Base-by-base conservation (phyloP, 2,797 vertebrate species). In the Naso thynnoides region DNA sequence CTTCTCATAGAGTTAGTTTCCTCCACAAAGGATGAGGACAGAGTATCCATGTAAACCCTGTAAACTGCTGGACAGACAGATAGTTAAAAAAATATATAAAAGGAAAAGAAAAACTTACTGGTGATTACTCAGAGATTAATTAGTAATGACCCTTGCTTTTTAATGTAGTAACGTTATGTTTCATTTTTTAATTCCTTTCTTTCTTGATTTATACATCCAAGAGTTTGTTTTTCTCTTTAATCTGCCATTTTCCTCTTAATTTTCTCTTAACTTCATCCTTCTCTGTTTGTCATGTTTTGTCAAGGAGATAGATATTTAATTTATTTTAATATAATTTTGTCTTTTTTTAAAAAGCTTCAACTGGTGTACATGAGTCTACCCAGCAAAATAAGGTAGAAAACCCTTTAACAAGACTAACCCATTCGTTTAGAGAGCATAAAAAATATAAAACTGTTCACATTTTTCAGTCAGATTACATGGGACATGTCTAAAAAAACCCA, bases 1-100 rank as follows among this genome's bases (percentile, higher is more conserved):
- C 8, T 36, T 26, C 18, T 73, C 39, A 50, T 33, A 14, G 8
- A 49, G 9, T 13, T 52, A 8, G 21, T 33, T 60, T 80, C 68
- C 52, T 75, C 82, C 67, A 66, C 41, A 67, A 15, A n/a, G 31
- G 18, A 8, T 39, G 61, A 65, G 16, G 64, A 49, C 63, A 74
- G 52, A 52, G 61, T 59, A 31, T 79, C 81, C 84, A 89, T 91
- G 0, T 49, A 61, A 73, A 50, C 33, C 38, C 11, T 58, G 33
- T 56, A 9, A 45, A 19, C 7, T 55, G 48, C 24, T 36, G 21
- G 33, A 64, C 0, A 55, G 24, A 69, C 29, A 66, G 26, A 50
- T 31, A 15, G n/a, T n/a, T n/a, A n/a, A n/a, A n/a, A n/a, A n/a
- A n/a, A n/a, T n/a, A n/a, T n/a, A n/a, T n/a, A n/a, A n/a, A n/a